phyloP scores from a whole-genome alignment of 2,113 vertebrate species.

The Fregata magnificens region DNA sequence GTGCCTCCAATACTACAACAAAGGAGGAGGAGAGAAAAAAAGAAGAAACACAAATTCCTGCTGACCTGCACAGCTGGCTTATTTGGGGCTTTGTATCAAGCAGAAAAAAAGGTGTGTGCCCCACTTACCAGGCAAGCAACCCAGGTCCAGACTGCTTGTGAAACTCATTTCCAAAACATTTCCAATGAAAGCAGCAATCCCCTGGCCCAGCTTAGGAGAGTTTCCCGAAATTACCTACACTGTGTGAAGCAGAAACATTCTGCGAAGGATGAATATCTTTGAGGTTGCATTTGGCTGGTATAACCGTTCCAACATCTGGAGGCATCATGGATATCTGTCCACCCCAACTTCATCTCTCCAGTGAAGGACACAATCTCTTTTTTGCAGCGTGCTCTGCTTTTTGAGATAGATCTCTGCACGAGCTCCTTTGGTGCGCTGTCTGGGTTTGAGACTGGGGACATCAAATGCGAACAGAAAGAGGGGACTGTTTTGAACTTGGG shows the following conservation, averaged over 20 bases:
- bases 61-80: conserved; percentile 31
- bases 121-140: background rate
- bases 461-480: background rate
- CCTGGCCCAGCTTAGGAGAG: background rate
- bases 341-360: background rate
- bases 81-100: background rate
- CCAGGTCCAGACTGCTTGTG: background rate
- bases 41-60: background rate
- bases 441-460: background rate
- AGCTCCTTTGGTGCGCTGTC: background rate
- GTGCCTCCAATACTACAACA: background rate
- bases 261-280: background rate
- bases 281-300: background rate
- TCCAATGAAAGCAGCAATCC: background rate
- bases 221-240: background rate
- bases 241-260: background rate
- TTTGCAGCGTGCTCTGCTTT: background rate
- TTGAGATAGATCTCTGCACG: background rate
- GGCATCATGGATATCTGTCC: background rate
- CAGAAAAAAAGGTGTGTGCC: background rate
- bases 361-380: background rate
- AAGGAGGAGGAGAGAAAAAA: background rate
- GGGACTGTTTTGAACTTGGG: background rate
- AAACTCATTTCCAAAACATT: conserved; percentile 37
- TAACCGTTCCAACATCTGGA: background rate